These are phyloP conservation scores for Digitonthophagus gazella DNA, from an alignment of 2,888 invertebrate genomes.

Conservation along the genomic window DNA sequence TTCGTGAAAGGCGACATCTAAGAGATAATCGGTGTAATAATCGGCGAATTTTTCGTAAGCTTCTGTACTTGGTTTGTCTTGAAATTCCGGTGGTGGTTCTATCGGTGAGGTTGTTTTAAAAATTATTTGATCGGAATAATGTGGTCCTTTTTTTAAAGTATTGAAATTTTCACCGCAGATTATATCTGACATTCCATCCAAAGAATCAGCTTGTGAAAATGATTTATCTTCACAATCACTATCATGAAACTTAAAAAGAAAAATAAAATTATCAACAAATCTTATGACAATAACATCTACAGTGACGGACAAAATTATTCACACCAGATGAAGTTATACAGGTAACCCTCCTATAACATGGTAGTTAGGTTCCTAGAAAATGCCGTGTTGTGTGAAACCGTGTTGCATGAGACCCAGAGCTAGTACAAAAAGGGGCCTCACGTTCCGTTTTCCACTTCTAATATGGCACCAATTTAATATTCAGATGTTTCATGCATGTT, in stretches of 20 bases:
- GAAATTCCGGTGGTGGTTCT: conserved; percentile 84
- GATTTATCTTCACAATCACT: conserved; percentile 78
- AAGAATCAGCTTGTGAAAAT: conserved; percentile 74
- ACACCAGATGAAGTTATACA: no score
- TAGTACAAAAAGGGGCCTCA: no score
- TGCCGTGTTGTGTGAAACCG: no score
- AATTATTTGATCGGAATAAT: conserved; percentile 53
- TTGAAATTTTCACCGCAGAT: conserved; percentile 82
- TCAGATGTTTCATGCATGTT: no score
- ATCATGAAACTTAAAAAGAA: conserved; percentile 63
- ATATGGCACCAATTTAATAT: no score
- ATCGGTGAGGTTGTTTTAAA: conserved; percentile 65
- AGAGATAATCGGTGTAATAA: conserved; percentile 23
- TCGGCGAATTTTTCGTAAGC: conserved; percentile 23
- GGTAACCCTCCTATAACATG: no score
- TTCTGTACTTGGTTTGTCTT: conserved; percentile 56
- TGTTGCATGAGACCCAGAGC: no score
- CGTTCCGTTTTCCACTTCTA: no score
- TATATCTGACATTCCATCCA: conserved; percentile 71
- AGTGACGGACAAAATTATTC: no score
- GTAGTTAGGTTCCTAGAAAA: no score
- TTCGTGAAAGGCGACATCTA: conserved; percentile 18
- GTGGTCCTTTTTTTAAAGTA: conserved; percentile 76
- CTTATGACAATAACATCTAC: no score
- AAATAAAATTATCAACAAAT: not conserved